Evolutionary conservation across 2,113 vertebrate genomes (phyloP).

Genomic region (Cephalopterus ornatus): DNA sequence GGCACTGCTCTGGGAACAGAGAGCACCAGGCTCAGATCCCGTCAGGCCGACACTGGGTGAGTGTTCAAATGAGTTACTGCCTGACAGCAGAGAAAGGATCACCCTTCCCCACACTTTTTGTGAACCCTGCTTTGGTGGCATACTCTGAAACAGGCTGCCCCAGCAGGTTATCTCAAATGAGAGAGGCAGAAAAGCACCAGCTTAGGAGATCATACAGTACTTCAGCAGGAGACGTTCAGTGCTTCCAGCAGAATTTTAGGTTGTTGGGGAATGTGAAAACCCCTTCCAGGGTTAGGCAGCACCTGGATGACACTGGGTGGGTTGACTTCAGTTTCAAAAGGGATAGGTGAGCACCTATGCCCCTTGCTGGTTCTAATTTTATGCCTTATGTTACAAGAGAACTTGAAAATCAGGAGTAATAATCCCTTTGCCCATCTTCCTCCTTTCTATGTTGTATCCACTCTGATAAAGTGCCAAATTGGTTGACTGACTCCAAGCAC

Average conservation of each 20-base stretch:
- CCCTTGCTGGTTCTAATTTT: not conserved
- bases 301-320: not conserved
- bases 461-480: not conserved
- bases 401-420: not conserved
- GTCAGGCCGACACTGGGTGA: too few species aligned
- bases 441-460: not conserved
- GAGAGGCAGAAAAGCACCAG: not conserved
- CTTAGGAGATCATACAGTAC: not conserved
- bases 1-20: not conserved
- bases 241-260: not conserved
- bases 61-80: not conserved
- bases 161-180: not conserved
- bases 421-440: not conserved
- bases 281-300: not conserved
- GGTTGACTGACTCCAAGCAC: not conserved
- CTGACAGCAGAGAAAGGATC: not conserved
- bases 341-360: not conserved
- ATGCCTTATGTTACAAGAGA: not conserved
- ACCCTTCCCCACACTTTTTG: not conserved
- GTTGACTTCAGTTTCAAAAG: not conserved
- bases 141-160: not conserved
- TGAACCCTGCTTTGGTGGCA: not conserved
- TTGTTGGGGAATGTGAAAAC: not conserved
- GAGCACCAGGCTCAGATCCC: not conserved
- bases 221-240: not conserved